Percentiles rank a stretch among this genome's conserved stretches.
phyloP scores from a whole-genome alignment of 2,797 vertebrate species.

The Pseudochirops corinnae region DNA sequence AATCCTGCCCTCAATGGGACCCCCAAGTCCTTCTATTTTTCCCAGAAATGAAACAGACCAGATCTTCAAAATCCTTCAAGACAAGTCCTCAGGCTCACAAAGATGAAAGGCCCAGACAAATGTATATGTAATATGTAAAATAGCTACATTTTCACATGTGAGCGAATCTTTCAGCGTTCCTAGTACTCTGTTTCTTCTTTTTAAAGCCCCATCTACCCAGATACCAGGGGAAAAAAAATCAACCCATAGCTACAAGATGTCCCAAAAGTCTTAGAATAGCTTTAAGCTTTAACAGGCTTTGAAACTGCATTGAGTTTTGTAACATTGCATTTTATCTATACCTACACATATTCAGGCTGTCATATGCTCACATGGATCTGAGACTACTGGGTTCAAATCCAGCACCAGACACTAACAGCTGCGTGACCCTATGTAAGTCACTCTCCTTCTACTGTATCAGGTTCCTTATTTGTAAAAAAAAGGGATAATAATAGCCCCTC shows the following conservation, averaged over 20 bases:
- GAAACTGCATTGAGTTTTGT: neutral
- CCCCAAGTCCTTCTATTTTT: neutral
- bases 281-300: neutral
- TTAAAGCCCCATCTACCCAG: neutral
- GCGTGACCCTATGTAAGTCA: neutral
- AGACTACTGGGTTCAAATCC: neutral
- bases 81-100: neutral
- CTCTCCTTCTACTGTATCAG: neutral
- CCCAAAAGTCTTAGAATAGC: neutral
- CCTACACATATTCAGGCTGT: neutral
- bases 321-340: neutral
- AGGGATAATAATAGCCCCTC: neutral
- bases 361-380: neutral
- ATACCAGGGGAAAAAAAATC: neutral
- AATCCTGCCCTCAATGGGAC: neutral
- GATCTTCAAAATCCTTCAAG: neutral
- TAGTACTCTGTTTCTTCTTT: neutral
- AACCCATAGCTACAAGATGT: neutral
- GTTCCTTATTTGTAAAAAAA: neutral
- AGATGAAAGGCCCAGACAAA: neutral
- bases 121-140: neutral
- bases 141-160: neutral
- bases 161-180: neutral
- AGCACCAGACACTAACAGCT: neutral
- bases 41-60: neutral